Evolutionary conservation across 2,888 invertebrate genomes (phyloP).

Genomic region (Oligia fasciuncula): DNA sequence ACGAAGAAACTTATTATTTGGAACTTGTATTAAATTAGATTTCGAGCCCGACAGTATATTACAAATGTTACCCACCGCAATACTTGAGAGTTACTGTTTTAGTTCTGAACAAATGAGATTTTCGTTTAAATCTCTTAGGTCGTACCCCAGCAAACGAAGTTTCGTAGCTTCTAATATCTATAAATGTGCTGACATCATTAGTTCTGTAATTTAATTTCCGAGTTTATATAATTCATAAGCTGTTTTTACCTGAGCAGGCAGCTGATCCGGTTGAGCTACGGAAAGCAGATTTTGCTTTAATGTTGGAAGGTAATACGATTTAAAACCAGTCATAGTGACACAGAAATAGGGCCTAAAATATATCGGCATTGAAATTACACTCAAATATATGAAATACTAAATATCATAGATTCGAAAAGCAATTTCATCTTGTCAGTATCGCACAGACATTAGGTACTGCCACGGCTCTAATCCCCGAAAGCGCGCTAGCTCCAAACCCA

Average conservation of each 20-base stretch:
- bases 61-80: conserved; percentile 42
- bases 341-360: neutral
- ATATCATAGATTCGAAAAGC: conserved; percentile 24
- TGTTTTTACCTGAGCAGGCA: neutral
- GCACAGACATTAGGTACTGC: conserved; percentile 30
- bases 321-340: neutral
- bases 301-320: neutral
- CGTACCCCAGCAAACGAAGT: conserved; percentile 11
- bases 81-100: conserved; percentile 62
- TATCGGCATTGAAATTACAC: neutral
- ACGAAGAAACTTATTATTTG: conserved; percentile 31
- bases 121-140: conserved; percentile 60
- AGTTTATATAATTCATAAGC: neutral
- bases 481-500: conserved; percentile 15
- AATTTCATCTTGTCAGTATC: conserved; percentile 34
- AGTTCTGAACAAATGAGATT: conserved; percentile 71
- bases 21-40: conserved; percentile 47
- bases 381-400: conserved; percentile 14
- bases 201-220: conserved; percentile 11
- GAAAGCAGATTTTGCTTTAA: neutral
- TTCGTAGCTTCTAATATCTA: conserved; percentile 28
- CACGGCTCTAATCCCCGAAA: conserved; percentile 34
- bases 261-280: neutral
- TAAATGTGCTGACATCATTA: conserved; percentile 17
- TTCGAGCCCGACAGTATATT: conserved; percentile 35